Evolutionary conservation across 1,140 invertebrate genomes (phyloP), one percentile per base, ranked within the genome.

Genomic region (Pantala flavescens): DNA sequence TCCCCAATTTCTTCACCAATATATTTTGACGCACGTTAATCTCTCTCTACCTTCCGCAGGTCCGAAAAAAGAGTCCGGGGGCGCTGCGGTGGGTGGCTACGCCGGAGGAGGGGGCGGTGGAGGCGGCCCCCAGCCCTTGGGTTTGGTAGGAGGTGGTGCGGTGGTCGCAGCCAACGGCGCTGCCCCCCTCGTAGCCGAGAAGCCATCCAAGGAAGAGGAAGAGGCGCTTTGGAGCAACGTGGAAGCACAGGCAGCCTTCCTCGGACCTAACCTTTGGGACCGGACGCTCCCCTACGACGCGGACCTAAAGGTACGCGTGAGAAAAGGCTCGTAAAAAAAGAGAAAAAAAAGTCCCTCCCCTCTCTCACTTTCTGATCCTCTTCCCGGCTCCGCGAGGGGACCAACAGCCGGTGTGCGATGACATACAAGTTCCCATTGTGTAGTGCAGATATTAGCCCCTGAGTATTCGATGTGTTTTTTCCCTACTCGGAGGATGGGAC

Each of bases 261-360:
- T 98, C 75, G 95, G 95, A 71, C 95, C 95, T 71, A 96, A 93
- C 82, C 85, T 97, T 36, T 97, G 95, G 95, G 94, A 97, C 84
- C 96, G 96, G 84, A 93, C 92, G 77, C 83, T 92, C 78, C 90
- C 91, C 78, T 95, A 94, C 81, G 92, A 95, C 85, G 89, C 91
- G 82, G 93, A 96, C 87, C 93, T 97, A 86, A 97, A 97, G 89
- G 92, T 97, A 63, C 28, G 28, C 28, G 28, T 36, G 28, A 36
- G 28, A 36, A 36, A 36, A 36, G 28, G 2, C 28, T 36, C 28
- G 28, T 2, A 36, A 2, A 5, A 9, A 36, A 36, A 36, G 9
- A 36, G 9, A 9, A 36, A 9, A 9, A 36, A 36, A 36, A 36
- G 9, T 36, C 28, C 28, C 28, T 9, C 3, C 2, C 28, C 9